A percentile compares a stretch with the other conserved stretches of the same genome.
Evolutionary conservation across 2,888 invertebrate species (phyloP).

Genomic region (Amphipyra berbera): DNA sequence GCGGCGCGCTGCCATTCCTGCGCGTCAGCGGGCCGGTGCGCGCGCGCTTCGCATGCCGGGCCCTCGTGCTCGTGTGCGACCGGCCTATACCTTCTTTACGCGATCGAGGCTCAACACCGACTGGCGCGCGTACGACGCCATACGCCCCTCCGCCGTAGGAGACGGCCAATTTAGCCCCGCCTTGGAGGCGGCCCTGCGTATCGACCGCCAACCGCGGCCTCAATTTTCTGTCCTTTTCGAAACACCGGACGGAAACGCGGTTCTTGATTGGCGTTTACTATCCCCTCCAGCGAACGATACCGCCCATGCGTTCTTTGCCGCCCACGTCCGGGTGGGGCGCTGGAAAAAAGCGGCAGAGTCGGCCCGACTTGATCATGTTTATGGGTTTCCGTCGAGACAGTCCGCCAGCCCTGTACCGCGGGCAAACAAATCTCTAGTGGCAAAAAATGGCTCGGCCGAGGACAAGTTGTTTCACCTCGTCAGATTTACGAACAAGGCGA

Average conservation of each 20-base stretch:
- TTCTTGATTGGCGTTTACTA: conserved; percentile 73
- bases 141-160: conserved; percentile 87
- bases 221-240: conserved; percentile 82
- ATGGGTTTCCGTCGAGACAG: conserved; percentile 88
- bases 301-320: conserved; percentile 70
- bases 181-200: conserved; percentile 73
- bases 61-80: conserved; percentile 71
- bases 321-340: conserved; percentile 79
- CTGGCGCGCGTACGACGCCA: conserved; percentile 86
- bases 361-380: conserved; percentile 86
- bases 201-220: conserved; percentile 74
- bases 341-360: conserved; percentile 86
- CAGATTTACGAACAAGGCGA: conserved; percentile 84
- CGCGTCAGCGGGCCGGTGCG: conserved; percentile 83
- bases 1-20: conserved; percentile 87
- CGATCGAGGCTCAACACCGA: conserved; percentile 85
- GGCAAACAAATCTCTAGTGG: conserved; percentile 88
- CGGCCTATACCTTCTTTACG: conserved; percentile 81
- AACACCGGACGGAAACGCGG: conserved; percentile 61
- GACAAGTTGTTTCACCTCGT: conserved; percentile 88
- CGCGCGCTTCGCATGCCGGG: conserved; percentile 84
- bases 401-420: conserved; percentile 82
- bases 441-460: conserved; percentile 86
- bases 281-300: conserved; percentile 72
- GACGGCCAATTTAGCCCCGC: conserved; percentile 80